phyloP scores from a whole-genome alignment of 1,140 invertebrate genomes.

The Oedothorax gibbosus region DNA sequence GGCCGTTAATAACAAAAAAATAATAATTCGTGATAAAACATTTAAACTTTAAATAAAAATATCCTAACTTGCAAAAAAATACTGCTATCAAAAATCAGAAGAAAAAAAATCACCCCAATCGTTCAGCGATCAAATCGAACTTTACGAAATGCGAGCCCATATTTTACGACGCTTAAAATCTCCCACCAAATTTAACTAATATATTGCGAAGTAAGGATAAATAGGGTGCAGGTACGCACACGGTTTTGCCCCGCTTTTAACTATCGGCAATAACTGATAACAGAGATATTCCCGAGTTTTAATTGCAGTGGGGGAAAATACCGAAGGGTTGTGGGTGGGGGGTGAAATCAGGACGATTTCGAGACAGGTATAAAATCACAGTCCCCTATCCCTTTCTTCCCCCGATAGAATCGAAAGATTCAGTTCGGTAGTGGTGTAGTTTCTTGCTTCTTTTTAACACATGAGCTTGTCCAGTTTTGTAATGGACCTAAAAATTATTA shows the following conservation, averaged over 20 bases:
- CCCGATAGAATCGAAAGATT: not conserved
- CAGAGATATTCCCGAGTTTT: constrained; percentile 16
- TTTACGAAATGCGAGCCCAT: too few relatives aligned
- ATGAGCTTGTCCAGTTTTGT: not conserved
- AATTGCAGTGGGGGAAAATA: not conserved
- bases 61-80: too few relatives aligned
- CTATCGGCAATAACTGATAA: constrained; percentile 8
- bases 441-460: not conserved
- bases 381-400: not conserved
- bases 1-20: too few relatives aligned
- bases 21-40: too few relatives aligned
- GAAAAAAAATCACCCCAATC: too few relatives aligned
- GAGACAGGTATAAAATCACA: not conserved
- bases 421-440: not conserved
- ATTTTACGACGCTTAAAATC: not conserved
- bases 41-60: too few relatives aligned
- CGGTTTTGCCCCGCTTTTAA: not conserved
- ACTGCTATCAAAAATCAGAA: too few relatives aligned
- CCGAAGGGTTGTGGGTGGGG: not conserved
- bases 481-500: not conserved
- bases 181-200: not conserved
- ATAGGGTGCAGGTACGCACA: too few relatives aligned
- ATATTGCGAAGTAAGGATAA: not conserved
- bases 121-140: too few relatives aligned
- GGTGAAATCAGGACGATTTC: not conserved